phyloP scores from a whole-genome alignment of 2,888 invertebrate genomes.

The Oxyteleia sp. region DNA sequence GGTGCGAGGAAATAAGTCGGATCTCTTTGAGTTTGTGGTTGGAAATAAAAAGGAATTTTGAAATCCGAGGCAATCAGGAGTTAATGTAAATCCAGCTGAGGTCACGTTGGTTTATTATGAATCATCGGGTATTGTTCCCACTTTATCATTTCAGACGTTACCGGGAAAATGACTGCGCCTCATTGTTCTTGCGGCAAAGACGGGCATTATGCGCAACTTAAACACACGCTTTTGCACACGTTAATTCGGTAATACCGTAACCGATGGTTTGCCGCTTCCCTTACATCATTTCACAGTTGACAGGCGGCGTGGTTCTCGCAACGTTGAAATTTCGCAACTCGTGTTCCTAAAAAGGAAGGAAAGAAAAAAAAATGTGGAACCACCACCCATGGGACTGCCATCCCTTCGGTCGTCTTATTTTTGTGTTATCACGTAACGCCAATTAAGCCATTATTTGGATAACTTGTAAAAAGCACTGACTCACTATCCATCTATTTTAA shows the following conservation, averaged over 20 bases:
- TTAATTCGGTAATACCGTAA: conserved; percentile 49
- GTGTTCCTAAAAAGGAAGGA: neutral
- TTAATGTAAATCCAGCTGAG: too few species aligned
- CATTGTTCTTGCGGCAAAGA: conserved; percentile 25
- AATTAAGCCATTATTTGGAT: neutral
- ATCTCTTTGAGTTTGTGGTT: too few species aligned
- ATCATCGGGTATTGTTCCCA: conserved; percentile 28
- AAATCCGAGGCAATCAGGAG: too few species aligned
- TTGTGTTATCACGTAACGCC: neutral
- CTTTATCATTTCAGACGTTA: conserved; percentile 28
- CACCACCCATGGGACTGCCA: too few species aligned
- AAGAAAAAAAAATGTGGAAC: too few species aligned
- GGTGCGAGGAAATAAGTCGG: too few species aligned
- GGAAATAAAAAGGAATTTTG: neutral
- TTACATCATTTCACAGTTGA: conserved; percentile 34
- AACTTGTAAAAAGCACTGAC: neutral
- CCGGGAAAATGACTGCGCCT: conserved; percentile 8
- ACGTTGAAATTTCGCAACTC: neutral
- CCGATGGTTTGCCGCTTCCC: conserved; percentile 50
- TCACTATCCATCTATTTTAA: neutral
- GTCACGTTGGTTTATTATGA: conserved; percentile 16
- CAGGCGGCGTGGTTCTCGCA: conserved; percentile 16
- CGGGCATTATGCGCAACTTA: conserved; percentile 22
- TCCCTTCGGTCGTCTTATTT: neutral
- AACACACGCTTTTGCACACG: conserved; percentile 34